Evolutionary conservation across 2,888 invertebrate species (phyloP).

Genomic region (Lepetodrilus schrolli): DNA sequence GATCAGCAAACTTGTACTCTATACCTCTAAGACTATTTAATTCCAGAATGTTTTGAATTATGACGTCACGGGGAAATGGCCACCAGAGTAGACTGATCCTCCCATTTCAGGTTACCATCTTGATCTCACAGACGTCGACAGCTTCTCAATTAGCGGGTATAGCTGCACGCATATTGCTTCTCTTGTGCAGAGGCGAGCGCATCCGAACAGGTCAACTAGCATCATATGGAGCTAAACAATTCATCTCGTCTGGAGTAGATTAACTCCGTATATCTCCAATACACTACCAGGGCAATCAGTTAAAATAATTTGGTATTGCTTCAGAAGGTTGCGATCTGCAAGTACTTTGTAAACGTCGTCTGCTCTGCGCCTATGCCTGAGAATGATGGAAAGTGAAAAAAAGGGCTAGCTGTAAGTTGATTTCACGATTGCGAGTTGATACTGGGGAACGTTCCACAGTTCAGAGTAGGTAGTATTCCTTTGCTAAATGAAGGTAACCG

Average conservation of each 20-base stretch:
- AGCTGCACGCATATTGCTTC: background rate
- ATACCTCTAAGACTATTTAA: background rate
- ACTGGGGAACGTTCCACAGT: background rate
- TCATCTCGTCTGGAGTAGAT: background rate
- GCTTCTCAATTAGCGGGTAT: background rate
- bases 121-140: background rate
- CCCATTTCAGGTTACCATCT: background rate
- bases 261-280: background rate
- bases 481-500: too few species aligned
- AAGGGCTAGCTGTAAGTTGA: background rate
- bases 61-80: constrained; percentile 24
- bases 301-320: background rate
- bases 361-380: background rate
- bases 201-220: background rate
- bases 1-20: background rate
- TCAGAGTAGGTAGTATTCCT: too few species aligned
- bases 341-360: background rate
- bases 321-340: background rate
- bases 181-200: background rate
- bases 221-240: background rate
- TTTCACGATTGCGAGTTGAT: background rate
- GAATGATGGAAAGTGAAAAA: background rate
- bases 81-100: background rate
- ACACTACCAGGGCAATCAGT: background rate
- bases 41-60: constrained; percentile 14